A percentile compares a stretch with the other conserved stretches of the same genome.
These are phyloP conservation scores for Hirtodrosophila duncani DNA, from an alignment of 2,888 invertebrate genomes.

Conservation along the genomic window DNA sequence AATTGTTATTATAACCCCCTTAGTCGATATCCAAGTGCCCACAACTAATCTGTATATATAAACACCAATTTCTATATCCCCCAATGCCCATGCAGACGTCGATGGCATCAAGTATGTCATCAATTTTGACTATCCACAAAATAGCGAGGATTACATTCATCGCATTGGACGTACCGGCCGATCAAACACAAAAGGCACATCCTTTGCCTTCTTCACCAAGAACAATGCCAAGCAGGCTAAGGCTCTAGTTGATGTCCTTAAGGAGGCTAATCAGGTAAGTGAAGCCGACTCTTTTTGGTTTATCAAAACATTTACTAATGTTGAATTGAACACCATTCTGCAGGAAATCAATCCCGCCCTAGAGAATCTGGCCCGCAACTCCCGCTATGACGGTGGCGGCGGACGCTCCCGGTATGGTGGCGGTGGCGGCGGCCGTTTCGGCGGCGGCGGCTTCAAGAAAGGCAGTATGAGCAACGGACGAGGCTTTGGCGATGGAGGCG, in stretches of 20 bases:
- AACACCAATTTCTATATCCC: slow-evolving; percentile 15
- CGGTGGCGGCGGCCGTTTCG: slow-evolving; percentile 66
- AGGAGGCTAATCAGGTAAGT: slow-evolving; percentile 92
- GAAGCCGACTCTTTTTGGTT: not conserved
- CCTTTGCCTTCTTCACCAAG: slow-evolving; percentile 96
- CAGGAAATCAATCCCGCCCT: slow-evolving; percentile 92
- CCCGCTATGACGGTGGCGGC: slow-evolving; percentile 81
- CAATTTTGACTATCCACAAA: slow-evolving; percentile 97
- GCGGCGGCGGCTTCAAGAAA: slow-evolving; percentile 56
- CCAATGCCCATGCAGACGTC: slow-evolving; percentile 84
- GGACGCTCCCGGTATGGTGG: slow-evolving; percentile 75
- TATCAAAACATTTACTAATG: not conserved
- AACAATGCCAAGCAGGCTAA: slow-evolving; percentile 92
- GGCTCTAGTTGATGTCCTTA: slow-evolving; percentile 91
- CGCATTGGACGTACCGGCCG: slow-evolving; percentile 96
- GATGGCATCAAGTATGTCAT: slow-evolving; percentile 97
- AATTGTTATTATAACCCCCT: slow-evolving; percentile 17
- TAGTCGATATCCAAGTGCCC: not conserved
- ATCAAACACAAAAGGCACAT: slow-evolving; percentile 91
- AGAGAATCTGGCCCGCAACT: slow-evolving; percentile 86
- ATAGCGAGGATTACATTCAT: slow-evolving; percentile 97
- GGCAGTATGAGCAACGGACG: slow-evolving; percentile 63
- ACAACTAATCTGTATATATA: slow-evolving; percentile 4
- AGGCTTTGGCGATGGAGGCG: slow-evolving; percentile 46
- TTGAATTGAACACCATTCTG: slow-evolving; percentile 20